These are phyloP conservation scores for Myotis vivesi DNA, from an alignment of 2,797 vertebrate genomes.

Conservation along the genomic window DNA sequence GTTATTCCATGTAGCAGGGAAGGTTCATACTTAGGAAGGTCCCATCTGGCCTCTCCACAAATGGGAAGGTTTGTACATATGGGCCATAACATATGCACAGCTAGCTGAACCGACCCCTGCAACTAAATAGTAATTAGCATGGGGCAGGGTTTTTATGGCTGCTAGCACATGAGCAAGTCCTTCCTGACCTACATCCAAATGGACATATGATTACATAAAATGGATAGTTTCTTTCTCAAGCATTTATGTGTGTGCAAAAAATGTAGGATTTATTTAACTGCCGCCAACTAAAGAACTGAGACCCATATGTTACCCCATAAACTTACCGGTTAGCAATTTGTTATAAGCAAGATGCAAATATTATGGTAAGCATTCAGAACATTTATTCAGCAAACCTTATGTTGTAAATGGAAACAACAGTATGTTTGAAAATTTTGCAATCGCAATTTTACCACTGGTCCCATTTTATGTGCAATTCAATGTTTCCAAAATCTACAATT, in stretches of 20 bases:
- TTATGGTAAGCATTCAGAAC: slow-evolving; percentile 76
- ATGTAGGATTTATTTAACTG: slow-evolving; percentile 72
- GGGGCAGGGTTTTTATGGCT: slow-evolving; percentile 68
- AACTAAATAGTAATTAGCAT: slow-evolving; percentile 70
- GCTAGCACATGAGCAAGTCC: slow-evolving; percentile 47
- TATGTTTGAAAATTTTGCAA: slow-evolving; percentile 71
- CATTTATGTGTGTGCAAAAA: slow-evolving; percentile 77
- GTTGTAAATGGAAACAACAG: slow-evolving; percentile 77
- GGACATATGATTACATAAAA: slow-evolving; percentile 80
- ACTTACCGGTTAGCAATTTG: slow-evolving; percentile 78
- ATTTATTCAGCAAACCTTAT: slow-evolving; percentile 77
- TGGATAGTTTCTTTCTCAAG: slow-evolving; percentile 76
- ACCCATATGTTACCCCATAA: slow-evolving; percentile 79
- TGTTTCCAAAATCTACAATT: slow-evolving; percentile 14
- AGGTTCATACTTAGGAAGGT: slow-evolving; percentile 50
- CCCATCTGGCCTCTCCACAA: slow-evolving; percentile 71
- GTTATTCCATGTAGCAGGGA: slow-evolving; percentile 34
- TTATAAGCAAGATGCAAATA: slow-evolving; percentile 79
- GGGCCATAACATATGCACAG: slow-evolving; percentile 64
- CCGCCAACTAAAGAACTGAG: slow-evolving; percentile 74
- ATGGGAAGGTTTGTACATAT: slow-evolving; percentile 63
- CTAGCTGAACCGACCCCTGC: slow-evolving; percentile 53
- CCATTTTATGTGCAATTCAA: slow-evolving; percentile 51
- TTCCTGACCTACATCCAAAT: slow-evolving; percentile 76
- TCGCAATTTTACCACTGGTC: slow-evolving; percentile 36